Percentiles rank a stretch among this genome's conserved stretches.
phyloP scores from a whole-genome alignment of 2,113 vertebrate genomes.

The Spilogale gracilis region DNA sequence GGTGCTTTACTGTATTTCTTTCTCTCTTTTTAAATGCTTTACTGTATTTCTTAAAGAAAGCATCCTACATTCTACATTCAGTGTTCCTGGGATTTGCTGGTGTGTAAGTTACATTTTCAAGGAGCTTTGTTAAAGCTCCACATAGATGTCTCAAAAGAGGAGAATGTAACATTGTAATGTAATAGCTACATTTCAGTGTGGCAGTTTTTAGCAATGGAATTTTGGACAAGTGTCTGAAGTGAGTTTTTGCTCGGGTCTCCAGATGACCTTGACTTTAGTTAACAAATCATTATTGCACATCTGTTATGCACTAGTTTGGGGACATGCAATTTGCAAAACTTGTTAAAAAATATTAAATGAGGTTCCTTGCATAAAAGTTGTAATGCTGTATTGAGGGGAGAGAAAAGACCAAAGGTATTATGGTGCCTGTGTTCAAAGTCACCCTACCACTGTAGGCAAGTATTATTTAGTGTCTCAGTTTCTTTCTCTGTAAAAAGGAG shows the following conservation, averaged over 20 bases:
- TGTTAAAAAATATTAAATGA: slow-evolving; percentile 12
- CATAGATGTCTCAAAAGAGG: not conserved
- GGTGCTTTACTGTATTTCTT: not conserved
- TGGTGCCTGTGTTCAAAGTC: not conserved
- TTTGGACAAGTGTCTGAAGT: not conserved
- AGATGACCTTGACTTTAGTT: not conserved
- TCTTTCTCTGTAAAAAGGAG: not conserved
- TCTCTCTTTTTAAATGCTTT: not conserved
- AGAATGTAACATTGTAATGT: not conserved
- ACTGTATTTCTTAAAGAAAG: not conserved
- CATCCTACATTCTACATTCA: not conserved
- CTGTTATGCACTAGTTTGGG: not conserved
- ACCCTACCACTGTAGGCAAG: not conserved
- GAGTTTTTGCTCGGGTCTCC: not conserved
- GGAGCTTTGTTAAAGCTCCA: not conserved
- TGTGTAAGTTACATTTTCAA: not conserved
- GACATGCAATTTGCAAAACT: not conserved
- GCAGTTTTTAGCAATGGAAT: not conserved
- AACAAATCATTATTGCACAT: not conserved
- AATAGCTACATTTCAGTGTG: not conserved
- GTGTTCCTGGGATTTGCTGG: not conserved
- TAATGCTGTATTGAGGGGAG: not conserved
- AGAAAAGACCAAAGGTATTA: not conserved
- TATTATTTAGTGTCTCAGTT: not conserved
- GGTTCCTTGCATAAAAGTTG: not conserved